Evolutionary conservation across 2,888 invertebrate genomes (phyloP).

Genomic region (Molorchus minor): DNA sequence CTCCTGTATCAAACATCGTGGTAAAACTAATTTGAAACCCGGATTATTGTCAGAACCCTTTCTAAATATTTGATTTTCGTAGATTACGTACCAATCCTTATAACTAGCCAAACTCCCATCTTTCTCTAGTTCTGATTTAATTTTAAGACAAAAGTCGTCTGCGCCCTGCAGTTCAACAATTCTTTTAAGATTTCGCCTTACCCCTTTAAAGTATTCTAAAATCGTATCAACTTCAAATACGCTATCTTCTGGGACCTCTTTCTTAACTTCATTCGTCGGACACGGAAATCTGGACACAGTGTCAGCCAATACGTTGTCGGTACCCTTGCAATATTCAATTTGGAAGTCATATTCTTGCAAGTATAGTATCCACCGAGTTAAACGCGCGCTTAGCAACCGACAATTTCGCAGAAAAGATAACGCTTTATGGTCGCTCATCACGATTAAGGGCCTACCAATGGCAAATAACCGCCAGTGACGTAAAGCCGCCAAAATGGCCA

Average conservation of each 20-base stretch:
- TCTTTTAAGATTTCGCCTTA: too few species aligned
- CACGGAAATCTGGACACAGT: conserved; percentile 5
- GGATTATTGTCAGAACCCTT: not conserved
- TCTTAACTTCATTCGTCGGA: too few species aligned
- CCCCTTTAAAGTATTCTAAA: too few species aligned
- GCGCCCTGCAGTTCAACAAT: too few species aligned
- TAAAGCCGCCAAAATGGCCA: not conserved
- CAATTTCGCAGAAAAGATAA: conserved; percentile 16
- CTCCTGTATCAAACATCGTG: not conserved
- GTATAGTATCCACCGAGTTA: conserved; percentile 14
- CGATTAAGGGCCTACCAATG: not conserved
- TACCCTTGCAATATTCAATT: conserved; percentile 13
- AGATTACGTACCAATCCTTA: not conserved
- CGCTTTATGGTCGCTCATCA: conserved; percentile 22
- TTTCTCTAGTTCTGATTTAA: not conserved
- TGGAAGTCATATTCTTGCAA: conserved; percentile 20
- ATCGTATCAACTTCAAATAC: too few species aligned
- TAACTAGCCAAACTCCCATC: not conserved
- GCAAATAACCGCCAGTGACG: conserved; percentile 5
- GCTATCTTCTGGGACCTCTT: too few species aligned
- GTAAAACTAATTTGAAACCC: not conserved
- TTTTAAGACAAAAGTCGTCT: not conserved
- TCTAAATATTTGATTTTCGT: not conserved
- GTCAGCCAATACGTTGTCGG: conserved; percentile 19
- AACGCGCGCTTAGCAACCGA: conserved; percentile 10